phyloP scores from a whole-genome alignment of 2,888 invertebrate genomes.

The Lucinisca nassula region DNA sequence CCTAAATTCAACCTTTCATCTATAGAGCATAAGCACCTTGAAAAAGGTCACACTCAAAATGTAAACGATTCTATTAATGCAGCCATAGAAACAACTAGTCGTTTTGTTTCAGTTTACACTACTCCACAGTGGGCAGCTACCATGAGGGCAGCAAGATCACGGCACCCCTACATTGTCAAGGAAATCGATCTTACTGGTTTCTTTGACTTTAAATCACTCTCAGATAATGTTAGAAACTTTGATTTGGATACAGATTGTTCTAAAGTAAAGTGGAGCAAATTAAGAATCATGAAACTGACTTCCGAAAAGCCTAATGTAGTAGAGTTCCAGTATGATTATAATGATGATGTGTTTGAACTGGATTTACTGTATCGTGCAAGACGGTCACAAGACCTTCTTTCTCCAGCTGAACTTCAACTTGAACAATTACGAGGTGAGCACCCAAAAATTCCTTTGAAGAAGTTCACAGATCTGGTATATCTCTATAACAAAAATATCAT shows the following conservation, averaged over 20 bases:
- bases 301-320: constrained; percentile 22
- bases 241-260: constrained; percentile 19
- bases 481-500: constrained; percentile 32
- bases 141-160: not conserved
- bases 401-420: constrained; percentile 12
- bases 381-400: constrained; percentile 16
- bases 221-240: constrained; percentile 1
- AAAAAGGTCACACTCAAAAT: constrained; percentile 61
- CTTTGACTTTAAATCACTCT: constrained; percentile 4
- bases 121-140: constrained; percentile 7
- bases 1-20: constrained; percentile 6
- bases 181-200: not conserved
- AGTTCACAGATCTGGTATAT: constrained; percentile 23
- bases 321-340: constrained; percentile 32
- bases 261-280: constrained; percentile 31
- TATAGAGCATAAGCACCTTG: constrained; percentile 40
- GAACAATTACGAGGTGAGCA: not conserved
- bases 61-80: constrained; percentile 55
- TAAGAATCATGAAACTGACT: constrained; percentile 19
- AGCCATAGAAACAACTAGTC: constrained; percentile 14
- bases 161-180: not conserved
- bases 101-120: not conserved
- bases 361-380: constrained; percentile 11
- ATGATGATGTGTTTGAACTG: constrained; percentile 8
- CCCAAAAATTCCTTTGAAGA: constrained; percentile 9